These are phyloP conservation scores for Gila robusta DNA, from an alignment of 2,797 vertebrate genomes.

Conservation along the genomic window DNA sequence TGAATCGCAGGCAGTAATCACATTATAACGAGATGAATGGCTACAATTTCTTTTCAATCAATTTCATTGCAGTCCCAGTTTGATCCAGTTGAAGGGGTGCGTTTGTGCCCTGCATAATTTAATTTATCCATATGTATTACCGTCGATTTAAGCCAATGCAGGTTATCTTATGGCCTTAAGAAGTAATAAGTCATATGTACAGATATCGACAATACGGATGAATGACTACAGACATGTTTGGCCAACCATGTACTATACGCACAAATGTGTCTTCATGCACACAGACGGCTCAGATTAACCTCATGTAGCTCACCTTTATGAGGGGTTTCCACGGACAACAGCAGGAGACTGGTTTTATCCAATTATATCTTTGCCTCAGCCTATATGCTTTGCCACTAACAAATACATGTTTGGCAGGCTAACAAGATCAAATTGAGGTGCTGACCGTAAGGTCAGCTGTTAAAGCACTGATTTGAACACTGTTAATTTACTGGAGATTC, in stretches of 20 bases:
- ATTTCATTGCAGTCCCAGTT: conserved; percentile 40
- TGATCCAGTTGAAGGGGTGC: conserved; percentile 32
- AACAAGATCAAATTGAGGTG: conserved; percentile 37
- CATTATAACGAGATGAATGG: conserved; percentile 52
- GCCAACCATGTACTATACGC: neutral
- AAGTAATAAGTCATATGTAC: neutral
- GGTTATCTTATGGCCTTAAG: conserved; percentile 10
- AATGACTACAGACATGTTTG: neutral
- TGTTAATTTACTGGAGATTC: neutral
- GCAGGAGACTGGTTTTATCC: conserved; percentile 16
- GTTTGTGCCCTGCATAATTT: neutral
- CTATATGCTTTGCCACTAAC: conserved; percentile 15
- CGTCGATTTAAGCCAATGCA: neutral
- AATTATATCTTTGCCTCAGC: conserved; percentile 47
- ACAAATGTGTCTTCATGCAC: neutral
- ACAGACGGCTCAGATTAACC: neutral
- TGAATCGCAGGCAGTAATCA: conserved; percentile 29
- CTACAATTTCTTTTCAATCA: conserved; percentile 49
- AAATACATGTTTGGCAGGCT: conserved; percentile 26
- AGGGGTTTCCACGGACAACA: conserved; percentile 32
- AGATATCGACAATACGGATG: neutral
- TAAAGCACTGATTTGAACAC: conserved; percentile 16
- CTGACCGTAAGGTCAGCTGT: conserved; percentile 20
- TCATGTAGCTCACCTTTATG: conserved; percentile 11
- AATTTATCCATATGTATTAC: conserved; percentile 37